phyloP scores from a whole-genome alignment of 2,113 vertebrate species.

The Phrynosoma blainvillii region DNA sequence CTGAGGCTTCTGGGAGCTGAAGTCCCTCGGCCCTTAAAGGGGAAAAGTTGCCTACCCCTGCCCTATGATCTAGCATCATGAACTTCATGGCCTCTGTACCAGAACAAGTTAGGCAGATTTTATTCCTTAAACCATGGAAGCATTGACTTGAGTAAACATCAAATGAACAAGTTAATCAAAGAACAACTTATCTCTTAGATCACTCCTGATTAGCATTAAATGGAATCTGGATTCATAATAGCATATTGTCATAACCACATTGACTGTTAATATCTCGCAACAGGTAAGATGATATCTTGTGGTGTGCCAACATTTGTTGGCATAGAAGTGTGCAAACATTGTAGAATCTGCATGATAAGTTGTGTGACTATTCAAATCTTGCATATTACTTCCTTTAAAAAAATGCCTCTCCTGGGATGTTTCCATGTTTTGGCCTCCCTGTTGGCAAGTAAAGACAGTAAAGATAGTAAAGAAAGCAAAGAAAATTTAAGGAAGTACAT shows the following conservation, averaged over 20 bases:
- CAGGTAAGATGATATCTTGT: neutral
- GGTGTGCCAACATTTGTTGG: neutral
- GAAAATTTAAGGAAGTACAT: neutral
- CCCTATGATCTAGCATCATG: neutral
- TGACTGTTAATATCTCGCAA: neutral
- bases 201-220: constrained; percentile 9
- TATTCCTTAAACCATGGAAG: constrained; percentile 10
- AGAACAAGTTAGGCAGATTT: neutral
- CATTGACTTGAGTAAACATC: neutral
- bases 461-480: too few species aligned
- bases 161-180: constrained; percentile 12
- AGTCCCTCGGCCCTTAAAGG: too few species aligned
- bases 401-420: neutral
- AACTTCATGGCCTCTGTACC: neutral
- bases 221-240: neutral
- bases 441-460: neutral
- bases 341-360: neutral
- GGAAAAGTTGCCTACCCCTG: too few species aligned
- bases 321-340: neutral
- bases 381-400: neutral
- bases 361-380: neutral
- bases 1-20: too few species aligned
- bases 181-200: constrained; percentile 12
- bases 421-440: neutral
- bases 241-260: neutral